phyloP scores from a whole-genome alignment of 1,140 invertebrate genomes.

The Drosophila setifemur region DNA sequence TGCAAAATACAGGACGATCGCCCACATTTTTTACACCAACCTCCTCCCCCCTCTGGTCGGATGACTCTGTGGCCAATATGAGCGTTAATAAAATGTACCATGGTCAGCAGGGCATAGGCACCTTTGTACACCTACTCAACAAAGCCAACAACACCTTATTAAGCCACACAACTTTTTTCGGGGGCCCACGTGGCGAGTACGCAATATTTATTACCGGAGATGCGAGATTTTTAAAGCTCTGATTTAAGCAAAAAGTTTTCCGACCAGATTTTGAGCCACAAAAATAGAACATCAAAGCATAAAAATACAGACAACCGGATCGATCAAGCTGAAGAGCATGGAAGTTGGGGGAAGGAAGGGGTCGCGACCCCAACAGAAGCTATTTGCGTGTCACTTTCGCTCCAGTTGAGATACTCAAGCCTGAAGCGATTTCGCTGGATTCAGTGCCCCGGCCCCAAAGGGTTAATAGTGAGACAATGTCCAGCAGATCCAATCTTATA shows the following conservation, averaged over 20 bases:
- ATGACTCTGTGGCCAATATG: constrained; percentile 27
- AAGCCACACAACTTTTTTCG: constrained; percentile 48
- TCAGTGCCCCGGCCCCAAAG: constrained; percentile 44
- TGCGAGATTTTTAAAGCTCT: constrained; percentile 28
- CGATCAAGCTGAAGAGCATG: constrained; percentile 10
- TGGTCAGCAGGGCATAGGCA: constrained; percentile 13
- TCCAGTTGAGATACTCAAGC: constrained; percentile 42
- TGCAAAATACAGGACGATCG: background rate
- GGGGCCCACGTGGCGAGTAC: constrained; percentile 43
- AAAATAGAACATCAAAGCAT: constrained; percentile 77
- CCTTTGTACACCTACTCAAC: constrained; percentile 16
- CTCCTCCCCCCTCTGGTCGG: background rate
- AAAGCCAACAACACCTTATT: constrained; percentile 28
- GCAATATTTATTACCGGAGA: constrained; percentile 38
- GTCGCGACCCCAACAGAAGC: constrained; percentile 29
- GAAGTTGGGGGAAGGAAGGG: background rate
- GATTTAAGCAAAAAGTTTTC: constrained; percentile 40
- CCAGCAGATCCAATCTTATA: constrained; percentile 49
- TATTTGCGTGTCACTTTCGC: constrained; percentile 69
- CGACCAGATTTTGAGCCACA: constrained; percentile 24
- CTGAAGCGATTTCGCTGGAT: constrained; percentile 42
- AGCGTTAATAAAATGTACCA: constrained; percentile 58
- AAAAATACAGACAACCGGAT: constrained; percentile 52
- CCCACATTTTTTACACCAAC: background rate
- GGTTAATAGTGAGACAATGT: constrained; percentile 59